Base-by-base conservation (phyloP, 2,113 vertebrate genomes). In the Nothocercus nigrocapillus region DNA sequence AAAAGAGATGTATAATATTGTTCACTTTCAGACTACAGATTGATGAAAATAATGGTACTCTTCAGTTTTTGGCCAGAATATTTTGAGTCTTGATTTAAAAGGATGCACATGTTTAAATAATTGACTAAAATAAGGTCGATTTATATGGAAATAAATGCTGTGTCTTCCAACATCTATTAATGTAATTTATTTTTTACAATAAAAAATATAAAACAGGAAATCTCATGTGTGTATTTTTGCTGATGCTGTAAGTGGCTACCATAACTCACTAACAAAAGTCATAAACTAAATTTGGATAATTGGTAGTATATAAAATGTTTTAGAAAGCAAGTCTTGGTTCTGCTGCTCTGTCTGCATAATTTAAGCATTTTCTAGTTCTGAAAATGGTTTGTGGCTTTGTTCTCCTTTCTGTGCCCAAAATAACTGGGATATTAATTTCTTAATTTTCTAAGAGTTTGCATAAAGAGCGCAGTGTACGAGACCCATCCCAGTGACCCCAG, bases 41-140 rank as follows among this genome's bases (percentile, higher is more conserved):
- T 64, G 89, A 79, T 77, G 42, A 70, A 28, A 91, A 61, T 66
- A 85, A 82, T 36, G 11, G 42, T 76, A 58, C 40, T 80, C 68
- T 25, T 93, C 49, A 44, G 8, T 19, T 86, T 76, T 10, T 40
- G 19, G 32, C n/a, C 64, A 96, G 38, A 82, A 81, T 84, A 93
- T 72, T 86, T 84, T 47, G 9, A 69, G 88, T 92, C 49, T 94
- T 82, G 82, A 69, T 94, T 88, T 96, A 88, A 93, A 94, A 93
- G 47, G 32, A 84, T 32, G 63, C 17, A 47, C 14, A 81, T 44
- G 42, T 64, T 86, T 90, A 79, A 91, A 94, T 42, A n/a, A 68
- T 40, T 83, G 38, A 69, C 85, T 79, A 88, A 95, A 95, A 90
- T 90, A 88, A 90, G 66, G 10, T 88, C 20, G 34, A 85, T 93